Evolutionary conservation across 2,888 invertebrate species (phyloP).

Genomic region (Lasius fuliginosus): DNA sequence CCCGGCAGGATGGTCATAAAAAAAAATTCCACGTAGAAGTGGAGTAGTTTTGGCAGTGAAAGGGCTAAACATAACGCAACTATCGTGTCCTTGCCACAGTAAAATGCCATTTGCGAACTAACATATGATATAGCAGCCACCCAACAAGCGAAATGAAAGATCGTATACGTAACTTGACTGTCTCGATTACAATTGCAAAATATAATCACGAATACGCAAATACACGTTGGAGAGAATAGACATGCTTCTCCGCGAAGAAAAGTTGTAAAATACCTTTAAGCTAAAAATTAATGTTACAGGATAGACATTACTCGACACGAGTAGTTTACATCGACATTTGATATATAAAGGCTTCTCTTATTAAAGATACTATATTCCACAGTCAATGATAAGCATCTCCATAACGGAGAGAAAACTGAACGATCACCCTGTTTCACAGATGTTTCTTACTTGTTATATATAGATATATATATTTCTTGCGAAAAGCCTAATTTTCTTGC

Average conservation of each 20-base stretch:
- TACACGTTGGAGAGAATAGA: not conserved
- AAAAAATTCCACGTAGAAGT: not conserved
- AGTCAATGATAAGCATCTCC: slow-evolving; percentile 6
- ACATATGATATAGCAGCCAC: slow-evolving; percentile 70
- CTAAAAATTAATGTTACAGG: slow-evolving; percentile 21
- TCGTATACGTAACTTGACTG: slow-evolving; percentile 3
- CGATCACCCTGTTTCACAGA: not conserved
- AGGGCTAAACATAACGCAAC: slow-evolving; percentile 24
- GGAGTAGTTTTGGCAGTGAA: not conserved
- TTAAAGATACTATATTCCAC: not conserved
- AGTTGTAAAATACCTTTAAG: slow-evolving; percentile 32
- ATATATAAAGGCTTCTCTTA: not conserved
- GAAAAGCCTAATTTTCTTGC: slow-evolving; percentile 37
- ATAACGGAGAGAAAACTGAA: not conserved
- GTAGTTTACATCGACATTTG: not conserved
- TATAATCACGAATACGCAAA: slow-evolving; percentile 36
- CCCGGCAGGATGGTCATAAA: not conserved
- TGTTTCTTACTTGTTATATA: not conserved
- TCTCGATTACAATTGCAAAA: slow-evolving; percentile 23
- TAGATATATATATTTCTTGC: slow-evolving; percentile 1
- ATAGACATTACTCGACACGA: not conserved
- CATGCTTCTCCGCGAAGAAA: slow-evolving; percentile 37
- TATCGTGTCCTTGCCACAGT: slow-evolving; percentile 57
- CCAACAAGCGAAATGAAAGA: slow-evolving; percentile 67
- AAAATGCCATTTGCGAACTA: slow-evolving; percentile 70